phyloP scores from a whole-genome alignment of 1,140 invertebrate genomes.

The Drosophila micromelanica region DNA sequence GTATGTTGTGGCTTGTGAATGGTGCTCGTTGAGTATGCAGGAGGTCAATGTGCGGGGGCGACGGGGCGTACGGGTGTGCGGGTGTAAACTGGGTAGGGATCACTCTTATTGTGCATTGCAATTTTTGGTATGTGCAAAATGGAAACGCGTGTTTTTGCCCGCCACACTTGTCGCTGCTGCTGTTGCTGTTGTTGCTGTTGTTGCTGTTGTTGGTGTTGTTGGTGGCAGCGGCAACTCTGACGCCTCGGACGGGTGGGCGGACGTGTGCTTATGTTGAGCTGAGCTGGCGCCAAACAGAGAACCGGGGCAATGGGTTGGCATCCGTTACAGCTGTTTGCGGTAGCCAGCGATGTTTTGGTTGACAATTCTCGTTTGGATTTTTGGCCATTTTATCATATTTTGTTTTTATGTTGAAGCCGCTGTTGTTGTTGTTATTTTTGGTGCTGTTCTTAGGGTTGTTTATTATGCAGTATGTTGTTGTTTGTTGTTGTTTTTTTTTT shows the following conservation, averaged over 20 bases:
- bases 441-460: conserved; percentile 54
- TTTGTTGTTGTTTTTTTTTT: conserved; percentile 12
- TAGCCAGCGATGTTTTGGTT: conserved; percentile 71
- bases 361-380: conserved; percentile 75
- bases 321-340: conserved; percentile 78
- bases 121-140: conserved; percentile 66
- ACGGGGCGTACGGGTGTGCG: not conserved
- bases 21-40: conserved; percentile 11
- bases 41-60: not conserved
- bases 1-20: conserved; percentile 47
- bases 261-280: conserved; percentile 3
- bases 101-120: conserved; percentile 60
- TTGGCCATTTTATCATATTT: conserved; percentile 63
- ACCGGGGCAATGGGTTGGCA: conserved; percentile 23
- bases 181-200: conserved; percentile 13
- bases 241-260: conserved; percentile 8
- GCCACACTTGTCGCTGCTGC: conserved; percentile 33
- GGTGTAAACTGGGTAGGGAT: conserved; percentile 12
- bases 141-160: conserved; percentile 68
- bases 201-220: conserved; percentile 21
- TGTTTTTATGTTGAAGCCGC: conserved; percentile 8
- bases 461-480: conserved; percentile 70
- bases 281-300: not conserved
- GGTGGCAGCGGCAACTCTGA: conserved; percentile 32
- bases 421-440: conserved; percentile 19